Conservation (phyloP, 2,797 vertebrate species). For the Catostomus latipinnis region DNA sequence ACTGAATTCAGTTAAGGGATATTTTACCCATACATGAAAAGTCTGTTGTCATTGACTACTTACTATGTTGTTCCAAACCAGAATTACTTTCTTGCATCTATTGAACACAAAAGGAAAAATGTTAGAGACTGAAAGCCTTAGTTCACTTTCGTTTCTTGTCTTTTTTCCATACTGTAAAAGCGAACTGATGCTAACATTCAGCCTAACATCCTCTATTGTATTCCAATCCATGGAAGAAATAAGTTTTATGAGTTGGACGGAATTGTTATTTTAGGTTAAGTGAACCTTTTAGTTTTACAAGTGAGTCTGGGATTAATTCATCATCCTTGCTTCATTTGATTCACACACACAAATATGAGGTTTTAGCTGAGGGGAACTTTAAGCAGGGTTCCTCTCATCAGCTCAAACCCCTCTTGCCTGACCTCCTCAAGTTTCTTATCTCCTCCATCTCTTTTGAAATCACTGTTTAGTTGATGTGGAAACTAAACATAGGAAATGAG, state of each 20-base stretch:
- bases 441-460: conserved; percentile 37
- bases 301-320: conserved; percentile 21
- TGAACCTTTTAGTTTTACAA: neutral
- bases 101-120: too few relatives aligned
- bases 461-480: conserved; percentile 22
- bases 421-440: conserved; percentile 35
- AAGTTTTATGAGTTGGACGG: neutral
- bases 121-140: too few relatives aligned
- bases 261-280: neutral
- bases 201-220: too few relatives aligned
- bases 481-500: conserved; percentile 51
- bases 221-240: too few relatives aligned
- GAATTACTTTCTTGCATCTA: too few relatives aligned
- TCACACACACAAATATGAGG: neutral
- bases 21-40: too few relatives aligned
- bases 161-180: too few relatives aligned
- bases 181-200: too few relatives aligned
- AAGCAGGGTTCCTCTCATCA: conserved; percentile 33
- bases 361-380: neutral
- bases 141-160: too few relatives aligned
- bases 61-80: too few relatives aligned
- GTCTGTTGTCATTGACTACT: too few relatives aligned
- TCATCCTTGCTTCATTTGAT: neutral
- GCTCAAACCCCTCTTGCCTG: neutral
- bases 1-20: too few relatives aligned